phyloP scores from a whole-genome alignment of 2,113 vertebrate species.

The Cochlearius cochlearius region DNA sequence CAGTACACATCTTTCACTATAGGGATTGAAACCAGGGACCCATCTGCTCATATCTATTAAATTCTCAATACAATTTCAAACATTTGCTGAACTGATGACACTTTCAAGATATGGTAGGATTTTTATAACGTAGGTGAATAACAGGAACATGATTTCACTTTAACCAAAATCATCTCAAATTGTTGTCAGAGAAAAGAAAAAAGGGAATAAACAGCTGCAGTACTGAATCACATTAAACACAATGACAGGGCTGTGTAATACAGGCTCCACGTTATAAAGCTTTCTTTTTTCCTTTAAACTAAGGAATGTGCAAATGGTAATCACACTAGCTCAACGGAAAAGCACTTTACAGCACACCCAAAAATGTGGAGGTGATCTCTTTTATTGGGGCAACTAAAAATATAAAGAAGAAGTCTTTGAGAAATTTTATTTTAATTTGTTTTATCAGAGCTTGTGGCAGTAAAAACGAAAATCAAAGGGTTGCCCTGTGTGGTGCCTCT shows the following conservation, averaged over 20 bases:
- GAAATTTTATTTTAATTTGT: conserved; percentile 67
- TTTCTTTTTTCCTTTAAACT: conserved; percentile 50
- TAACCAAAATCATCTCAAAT: conserved; percentile 38
- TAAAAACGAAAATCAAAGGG: conserved; percentile 71
- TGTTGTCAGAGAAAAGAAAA: conserved; percentile 26
- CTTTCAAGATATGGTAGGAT: conserved; percentile 1
- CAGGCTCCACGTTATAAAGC: conserved; percentile 32
- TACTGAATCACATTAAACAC: conserved; percentile 33
- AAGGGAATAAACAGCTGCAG: conserved; percentile 54
- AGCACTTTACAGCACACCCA: conserved; percentile 15
- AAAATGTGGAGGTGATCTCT: conserved; percentile 30
- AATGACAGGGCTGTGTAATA: conserved; percentile 18
- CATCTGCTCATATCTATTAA: conserved; percentile 65
- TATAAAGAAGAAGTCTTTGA: conserved; percentile 51
- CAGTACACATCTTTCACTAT: conserved; percentile 46
- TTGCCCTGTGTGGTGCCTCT: conserved; percentile 52
- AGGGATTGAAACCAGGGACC: conserved; percentile 10
- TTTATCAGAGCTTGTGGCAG: conserved; percentile 51
- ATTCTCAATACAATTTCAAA: conserved; percentile 4
- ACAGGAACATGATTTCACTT: conserved; percentile 21
- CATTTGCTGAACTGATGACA: conserved; percentile 38
- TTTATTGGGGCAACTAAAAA: conserved; percentile 59
- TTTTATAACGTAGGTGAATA: conserved; percentile 36
- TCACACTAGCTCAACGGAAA: conserved; percentile 11
- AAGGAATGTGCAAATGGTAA: conserved; percentile 33